Base-by-base conservation (phyloP, 2,113 vertebrate species). In the Antechinus stuartii region DNA sequence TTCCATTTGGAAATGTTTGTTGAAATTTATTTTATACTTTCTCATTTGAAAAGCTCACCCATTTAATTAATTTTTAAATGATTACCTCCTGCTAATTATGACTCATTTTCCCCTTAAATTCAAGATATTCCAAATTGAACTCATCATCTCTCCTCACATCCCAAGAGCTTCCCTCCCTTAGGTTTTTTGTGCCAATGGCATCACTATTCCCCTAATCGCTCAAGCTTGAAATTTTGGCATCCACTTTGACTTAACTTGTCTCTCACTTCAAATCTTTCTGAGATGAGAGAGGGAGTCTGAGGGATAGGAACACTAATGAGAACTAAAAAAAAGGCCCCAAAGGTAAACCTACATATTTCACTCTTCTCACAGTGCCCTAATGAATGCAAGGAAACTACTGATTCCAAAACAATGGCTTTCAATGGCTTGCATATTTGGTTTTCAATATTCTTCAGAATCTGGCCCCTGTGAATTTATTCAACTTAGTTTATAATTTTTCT, bases 1-100 rank as follows among this genome's bases (percentile, higher is more conserved):
- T 96, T 95, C 94, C 92, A 68, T 92, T 76, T 90, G 90, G 54
- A 93, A 94, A 23, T 53, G 49, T 92, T 96, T 89, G 16, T 91
- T 42, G 94, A 9, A 90, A 84, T 46, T 96, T 91, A 94, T 2
- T 30, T 56, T 90, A 91, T 84, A 91, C 90, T 94, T 91, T 94
- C 89, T 55, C 46, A 84, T 30, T 90, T 90, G 95, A 84, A 19
- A 76, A 91, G 46, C 46, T 90, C 56, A 94, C 96, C 68, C 96
- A 91, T 91, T 76, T 5, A 76, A 76, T n/a, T 76, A 76, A 4
- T n/a, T 76, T 96, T 97, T 47, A 46, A 94, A 91, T 91, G 10
- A 93, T 76, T 90, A 49, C 11, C 46, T 95, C 95, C 56, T 50
- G 68, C 57, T 54, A 90, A 76, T 76, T 19, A 90, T 56, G 90